These are phyloP conservation scores for Clinocottus analis DNA, from an alignment of 2,113 vertebrate genomes.

Conservation along the genomic window DNA sequence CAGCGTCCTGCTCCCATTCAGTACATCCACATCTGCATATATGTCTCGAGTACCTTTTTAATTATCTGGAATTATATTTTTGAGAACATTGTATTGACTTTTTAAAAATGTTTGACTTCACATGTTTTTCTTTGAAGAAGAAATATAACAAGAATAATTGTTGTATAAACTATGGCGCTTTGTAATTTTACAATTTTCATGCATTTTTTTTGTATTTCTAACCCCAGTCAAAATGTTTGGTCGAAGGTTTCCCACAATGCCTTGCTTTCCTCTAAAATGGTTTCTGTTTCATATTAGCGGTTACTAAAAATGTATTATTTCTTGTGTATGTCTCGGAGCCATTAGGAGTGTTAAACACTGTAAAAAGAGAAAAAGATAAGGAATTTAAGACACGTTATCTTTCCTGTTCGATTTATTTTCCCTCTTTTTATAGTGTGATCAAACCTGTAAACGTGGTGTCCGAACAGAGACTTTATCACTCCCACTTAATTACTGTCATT, in stretches of 20 bases:
- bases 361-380: slow-evolving; percentile 5
- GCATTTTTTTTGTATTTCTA: not conserved
- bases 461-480: slow-evolving; percentile 9
- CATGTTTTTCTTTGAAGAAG: slow-evolving; percentile 45
- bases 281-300: slow-evolving; percentile 13
- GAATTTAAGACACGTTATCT: slow-evolving; percentile 23
- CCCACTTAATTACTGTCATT: slow-evolving; percentile 14
- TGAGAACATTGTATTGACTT: slow-evolving; percentile 46
- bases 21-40: slow-evolving; percentile 7
- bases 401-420: not conserved
- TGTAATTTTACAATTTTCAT: slow-evolving; percentile 16
- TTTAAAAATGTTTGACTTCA: slow-evolving; percentile 17
- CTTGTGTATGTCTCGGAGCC: not conserved
- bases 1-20: not conserved
- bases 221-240: slow-evolving; percentile 29
- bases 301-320: slow-evolving; percentile 4
- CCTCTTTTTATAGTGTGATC: not conserved
- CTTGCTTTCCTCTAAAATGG: not conserved
- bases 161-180: slow-evolving; percentile 68
- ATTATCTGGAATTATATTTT: slow-evolving; percentile 54
- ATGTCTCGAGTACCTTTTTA: slow-evolving; percentile 4
- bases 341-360: slow-evolving; percentile 5
- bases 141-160: slow-evolving; percentile 34
- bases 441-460: slow-evolving; percentile 3
- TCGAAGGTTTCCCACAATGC: not conserved